Conservation (phyloP, 2,113 vertebrate species). For the Myotis lucifugus region DNA sequence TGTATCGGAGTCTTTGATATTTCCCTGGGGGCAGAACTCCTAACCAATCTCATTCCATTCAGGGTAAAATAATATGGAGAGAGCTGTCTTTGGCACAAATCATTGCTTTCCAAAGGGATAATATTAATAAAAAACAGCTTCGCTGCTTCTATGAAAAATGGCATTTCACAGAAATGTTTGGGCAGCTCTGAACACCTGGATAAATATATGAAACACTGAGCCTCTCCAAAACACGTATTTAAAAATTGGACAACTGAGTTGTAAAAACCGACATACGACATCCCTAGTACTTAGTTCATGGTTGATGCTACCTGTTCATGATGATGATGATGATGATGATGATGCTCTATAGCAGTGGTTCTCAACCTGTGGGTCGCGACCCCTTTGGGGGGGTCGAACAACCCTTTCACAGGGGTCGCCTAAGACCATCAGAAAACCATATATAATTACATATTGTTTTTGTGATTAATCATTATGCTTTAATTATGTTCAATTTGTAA, state of each 20-base stretch:
- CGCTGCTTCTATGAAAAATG: conserved; percentile 22
- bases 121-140: conserved; percentile 15
- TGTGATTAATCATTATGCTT: too few species aligned
- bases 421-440: too few species aligned
- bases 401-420: too few species aligned
- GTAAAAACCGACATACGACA: not conserved
- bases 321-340: not conserved
- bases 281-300: not conserved
- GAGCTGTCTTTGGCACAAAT: conserved; percentile 57
- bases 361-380: too few species aligned
- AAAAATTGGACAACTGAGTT: not conserved
- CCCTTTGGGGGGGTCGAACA: too few species aligned
- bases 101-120: conserved; percentile 54
- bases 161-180: conserved; percentile 42
- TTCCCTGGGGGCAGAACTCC: conserved; percentile 51
- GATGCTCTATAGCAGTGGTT: too few species aligned
- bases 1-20: conserved; percentile 60
- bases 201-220: not conserved
- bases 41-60: conserved; percentile 26
- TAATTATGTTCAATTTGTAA: too few species aligned
- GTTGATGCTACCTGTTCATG: not conserved
- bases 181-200: not conserved
- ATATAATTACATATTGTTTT: too few species aligned
- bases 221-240: conserved; percentile 15
- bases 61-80: conserved; percentile 44